Percentiles rank a stretch among this genome's conserved stretches.
phyloP scores from a whole-genome alignment of 2,113 vertebrate genomes.

The Hemiprocne comata region DNA sequence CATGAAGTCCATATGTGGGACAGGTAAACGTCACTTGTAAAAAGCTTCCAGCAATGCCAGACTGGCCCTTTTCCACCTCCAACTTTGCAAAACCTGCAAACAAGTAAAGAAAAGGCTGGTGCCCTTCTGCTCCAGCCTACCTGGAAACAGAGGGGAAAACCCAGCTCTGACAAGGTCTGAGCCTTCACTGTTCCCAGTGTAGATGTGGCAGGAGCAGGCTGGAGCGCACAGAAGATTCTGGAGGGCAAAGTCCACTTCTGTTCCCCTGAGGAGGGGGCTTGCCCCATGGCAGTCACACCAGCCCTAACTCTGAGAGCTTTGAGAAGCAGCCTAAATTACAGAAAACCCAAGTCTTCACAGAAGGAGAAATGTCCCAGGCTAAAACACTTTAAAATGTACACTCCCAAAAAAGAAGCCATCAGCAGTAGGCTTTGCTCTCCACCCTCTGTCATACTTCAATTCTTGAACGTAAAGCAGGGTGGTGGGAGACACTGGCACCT shows the following conservation, averaged over 20 bases:
- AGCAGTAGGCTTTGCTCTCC: background rate
- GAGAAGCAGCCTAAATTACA: background rate
- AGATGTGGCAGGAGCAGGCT: background rate
- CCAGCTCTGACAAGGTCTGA: background rate
- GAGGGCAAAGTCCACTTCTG: background rate
- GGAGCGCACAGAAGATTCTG: background rate
- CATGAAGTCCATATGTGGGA: background rate
- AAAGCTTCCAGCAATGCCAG: background rate
- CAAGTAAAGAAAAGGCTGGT: background rate
- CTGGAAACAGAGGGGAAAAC: background rate
- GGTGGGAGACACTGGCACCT: background rate
- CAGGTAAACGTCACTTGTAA: background rate
- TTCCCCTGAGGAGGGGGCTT: background rate
- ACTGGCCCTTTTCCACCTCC: background rate
- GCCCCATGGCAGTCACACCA: background rate
- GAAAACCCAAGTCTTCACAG: background rate
- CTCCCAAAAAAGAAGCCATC: background rate
- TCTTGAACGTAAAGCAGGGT: background rate
- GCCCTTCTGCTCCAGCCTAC: background rate
- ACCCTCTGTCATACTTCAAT: background rate
- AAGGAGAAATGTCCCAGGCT: background rate
- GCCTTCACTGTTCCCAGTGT: background rate
- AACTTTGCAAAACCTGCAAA: background rate
- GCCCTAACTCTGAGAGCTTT: background rate
- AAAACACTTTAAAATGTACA: background rate